phyloP scores from a whole-genome alignment of 1,140 invertebrate genomes.

The Rhyacophila brunnea region DNA sequence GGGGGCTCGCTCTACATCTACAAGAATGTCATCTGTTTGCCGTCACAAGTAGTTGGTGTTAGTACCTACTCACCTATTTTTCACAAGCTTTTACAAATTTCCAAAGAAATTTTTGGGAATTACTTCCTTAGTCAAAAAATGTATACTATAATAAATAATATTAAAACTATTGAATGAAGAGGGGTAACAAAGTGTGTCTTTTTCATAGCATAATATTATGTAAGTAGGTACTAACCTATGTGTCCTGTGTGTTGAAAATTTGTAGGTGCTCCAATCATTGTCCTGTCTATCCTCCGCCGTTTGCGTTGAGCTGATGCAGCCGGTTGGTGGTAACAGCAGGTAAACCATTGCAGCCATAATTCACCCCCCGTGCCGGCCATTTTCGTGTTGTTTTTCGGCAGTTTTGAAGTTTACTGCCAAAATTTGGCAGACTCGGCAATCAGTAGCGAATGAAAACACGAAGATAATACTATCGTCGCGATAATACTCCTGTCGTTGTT shows the following conservation, averaged over 20 bases:
- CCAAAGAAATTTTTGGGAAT: too few species aligned
- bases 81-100: too few species aligned
- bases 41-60: too few species aligned
- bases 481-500: neutral
- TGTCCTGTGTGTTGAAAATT: slow-evolving; percentile 92
- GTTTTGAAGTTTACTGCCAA: slow-evolving; percentile 14
- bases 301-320: slow-evolving; percentile 62
- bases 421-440: neutral
- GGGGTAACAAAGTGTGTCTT: too few species aligned
- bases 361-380: slow-evolving; percentile 72
- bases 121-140: too few species aligned
- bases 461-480: neutral
- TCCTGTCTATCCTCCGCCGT: slow-evolving; percentile 79
- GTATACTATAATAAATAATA: too few species aligned
- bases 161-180: too few species aligned
- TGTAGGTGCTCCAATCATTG: slow-evolving; percentile 89
- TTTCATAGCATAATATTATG: too few species aligned
- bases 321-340: slow-evolving; percentile 76
- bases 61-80: too few species aligned
- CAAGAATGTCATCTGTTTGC: too few species aligned
- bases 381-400: slow-evolving; percentile 36
- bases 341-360: slow-evolving; percentile 83
- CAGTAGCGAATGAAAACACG: neutral
- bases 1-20: too few species aligned
- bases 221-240: slow-evolving; percentile 50